These are phyloP conservation scores for Abramis brama DNA, from an alignment of 2,113 vertebrate species.

Conservation along the genomic window DNA sequence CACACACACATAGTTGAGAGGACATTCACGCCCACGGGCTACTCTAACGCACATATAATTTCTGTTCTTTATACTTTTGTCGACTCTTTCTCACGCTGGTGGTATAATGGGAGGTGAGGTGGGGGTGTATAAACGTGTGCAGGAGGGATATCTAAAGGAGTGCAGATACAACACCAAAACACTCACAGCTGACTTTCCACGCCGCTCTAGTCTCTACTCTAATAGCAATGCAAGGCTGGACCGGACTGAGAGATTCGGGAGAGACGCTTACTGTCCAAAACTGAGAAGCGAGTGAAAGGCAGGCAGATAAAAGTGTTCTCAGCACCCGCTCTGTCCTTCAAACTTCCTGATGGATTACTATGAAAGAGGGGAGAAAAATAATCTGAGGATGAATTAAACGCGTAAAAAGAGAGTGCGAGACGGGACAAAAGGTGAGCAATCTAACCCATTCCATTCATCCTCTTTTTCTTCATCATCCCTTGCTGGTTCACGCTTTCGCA, in stretches of 20 bases:
- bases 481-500: constrained; percentile 56
- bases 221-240: constrained; percentile 35
- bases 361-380: constrained; percentile 33
- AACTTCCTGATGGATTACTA: constrained; percentile 57
- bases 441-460: constrained; percentile 56
- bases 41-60: constrained; percentile 58
- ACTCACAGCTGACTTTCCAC: constrained; percentile 46
- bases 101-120: constrained; percentile 36
- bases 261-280: constrained; percentile 39
- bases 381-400: constrained; percentile 44
- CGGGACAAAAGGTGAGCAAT: constrained; percentile 72
- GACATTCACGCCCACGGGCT: constrained; percentile 57
- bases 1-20: background rate
- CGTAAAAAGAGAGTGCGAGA: constrained; percentile 47
- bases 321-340: background rate
- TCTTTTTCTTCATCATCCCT: constrained; percentile 40
- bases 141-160: constrained; percentile 49
- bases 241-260: constrained; percentile 26
- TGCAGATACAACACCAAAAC: constrained; percentile 54
- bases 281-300: constrained; percentile 15
- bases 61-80: constrained; percentile 65
- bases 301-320: constrained; percentile 42
- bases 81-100: constrained; percentile 62
- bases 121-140: constrained; percentile 55
- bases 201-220: constrained; percentile 33